Base-by-base conservation (phyloP, 2,888 invertebrate genomes). In the Leuctra nigra region DNA sequence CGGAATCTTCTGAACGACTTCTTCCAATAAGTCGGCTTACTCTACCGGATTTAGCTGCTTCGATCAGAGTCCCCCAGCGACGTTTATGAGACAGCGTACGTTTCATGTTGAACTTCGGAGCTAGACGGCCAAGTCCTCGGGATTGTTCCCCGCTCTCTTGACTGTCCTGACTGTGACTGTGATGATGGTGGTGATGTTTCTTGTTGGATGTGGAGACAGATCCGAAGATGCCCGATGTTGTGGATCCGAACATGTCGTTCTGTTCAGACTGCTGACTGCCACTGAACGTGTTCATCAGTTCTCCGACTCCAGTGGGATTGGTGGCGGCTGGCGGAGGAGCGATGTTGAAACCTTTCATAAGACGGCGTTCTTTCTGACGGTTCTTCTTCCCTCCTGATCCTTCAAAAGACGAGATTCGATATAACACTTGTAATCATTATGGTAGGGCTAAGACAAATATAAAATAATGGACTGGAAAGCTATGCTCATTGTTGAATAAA, bases 301-400 rank as follows among this genome's bases (percentile, higher is more conserved):
- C 64, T 18, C 62, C 64, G 11, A 63, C 64, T 1, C 63, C 63
- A 14, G 61, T 59, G 35, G 64, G 63, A 41, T 64, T 64, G 48
- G 65, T 62, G 14, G 78, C 75, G 14, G 80, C 80, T 1, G 84
- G 81, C 29, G 83, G 82, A 29, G 88, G 86, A 14, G 85, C 87
- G 63, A 92, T 91, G 75, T 94, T 92, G 78, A 94, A 93, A 14
- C 91, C 93, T 72, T 94, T 94, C 91, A 94, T 92, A 56, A 94
- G 76, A 1, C 94, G 82, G 0, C 94, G 81, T 72, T 94, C 94
- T 72, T 93, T 91, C 71, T 92, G 92, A 0, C 93, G 84, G 70
- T 93, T 92, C 75, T 93, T 94, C 74, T 93, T 93, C 56, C 93
- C 93, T 62, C 92, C 91, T 61, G 90, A 86, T 68, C 88, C 90